Conservation (phyloP, 2,888 invertebrate genomes). For the Pachymerium ferrugineum region DNA sequence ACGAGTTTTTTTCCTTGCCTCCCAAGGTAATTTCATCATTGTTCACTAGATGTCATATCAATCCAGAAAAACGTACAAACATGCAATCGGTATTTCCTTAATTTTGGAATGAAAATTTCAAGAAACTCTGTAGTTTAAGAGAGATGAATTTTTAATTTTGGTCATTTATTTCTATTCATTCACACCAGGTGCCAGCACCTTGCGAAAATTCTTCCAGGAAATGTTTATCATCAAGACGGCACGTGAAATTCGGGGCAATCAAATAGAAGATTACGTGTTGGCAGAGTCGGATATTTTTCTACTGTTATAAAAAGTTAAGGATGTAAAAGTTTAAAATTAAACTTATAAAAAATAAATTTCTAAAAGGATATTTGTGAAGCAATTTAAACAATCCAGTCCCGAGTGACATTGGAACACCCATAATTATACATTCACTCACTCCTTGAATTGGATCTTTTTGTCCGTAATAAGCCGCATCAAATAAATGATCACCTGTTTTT, state of each 20-base stretch:
- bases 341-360: neutral
- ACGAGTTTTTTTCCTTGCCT: too few species aligned
- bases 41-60: too few species aligned
- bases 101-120: too few species aligned
- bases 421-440: constrained; percentile 96
- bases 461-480: constrained; percentile 98
- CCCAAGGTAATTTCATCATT: too few species aligned
- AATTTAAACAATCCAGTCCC: constrained; percentile 93
- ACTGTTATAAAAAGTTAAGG: constrained; percentile 31
- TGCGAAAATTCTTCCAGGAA: too few species aligned
- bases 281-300: constrained; percentile 19
- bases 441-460: constrained; percentile 93
- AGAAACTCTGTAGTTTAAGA: too few species aligned
- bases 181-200: too few species aligned
- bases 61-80: too few species aligned
- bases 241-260: neutral
- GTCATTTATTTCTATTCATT: too few species aligned
- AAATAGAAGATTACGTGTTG: constrained; percentile 25
- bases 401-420: constrained; percentile 90
- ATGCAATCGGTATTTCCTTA: too few species aligned
- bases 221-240: neutral
- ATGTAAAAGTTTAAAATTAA: neutral
- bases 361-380: constrained; percentile 57
- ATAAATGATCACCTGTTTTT: constrained; percentile 96
- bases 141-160: too few species aligned